A percentile compares a stretch with the other conserved stretches of the same genome.
phyloP scores from a whole-genome alignment of 2,888 invertebrate genomes.

The Protodeltote pygarga region DNA sequence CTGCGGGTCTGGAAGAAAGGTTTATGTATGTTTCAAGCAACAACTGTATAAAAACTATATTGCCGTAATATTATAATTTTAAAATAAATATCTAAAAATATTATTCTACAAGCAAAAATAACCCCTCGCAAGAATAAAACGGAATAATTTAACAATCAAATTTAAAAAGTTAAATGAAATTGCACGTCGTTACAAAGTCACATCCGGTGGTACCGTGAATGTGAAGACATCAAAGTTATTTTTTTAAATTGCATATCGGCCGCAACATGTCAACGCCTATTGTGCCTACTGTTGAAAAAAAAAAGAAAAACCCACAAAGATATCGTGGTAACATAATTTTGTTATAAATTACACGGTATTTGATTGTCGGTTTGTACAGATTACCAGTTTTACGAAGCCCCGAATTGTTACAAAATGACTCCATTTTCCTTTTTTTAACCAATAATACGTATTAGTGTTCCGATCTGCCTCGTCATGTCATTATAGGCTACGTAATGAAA shows the following conservation, averaged over 20 bases:
- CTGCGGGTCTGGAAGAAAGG: conserved; percentile 48
- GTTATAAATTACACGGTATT: conserved; percentile 78
- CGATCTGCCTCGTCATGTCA: conserved; percentile 73
- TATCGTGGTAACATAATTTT: conserved; percentile 81
- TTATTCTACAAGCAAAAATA: conserved; percentile 19
- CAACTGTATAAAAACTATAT: neutral
- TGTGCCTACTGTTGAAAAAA: conserved; percentile 67
- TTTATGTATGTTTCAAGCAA: neutral
- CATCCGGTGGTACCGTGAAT: conserved; percentile 68
- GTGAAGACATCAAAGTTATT: conserved; percentile 70
- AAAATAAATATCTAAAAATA: conserved; percentile 15
- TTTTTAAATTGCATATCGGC: conserved; percentile 74
- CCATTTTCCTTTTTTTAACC: conserved; percentile 76
- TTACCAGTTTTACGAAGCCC: conserved; percentile 76
- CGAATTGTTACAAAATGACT: conserved; percentile 82
- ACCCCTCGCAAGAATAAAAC: conserved; percentile 28
- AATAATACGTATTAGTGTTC: conserved; percentile 79
- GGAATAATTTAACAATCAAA: conserved; percentile 46
- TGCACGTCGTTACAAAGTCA: conserved; percentile 67
- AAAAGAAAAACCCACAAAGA: conserved; percentile 68
- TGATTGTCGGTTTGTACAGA: conserved; percentile 82
- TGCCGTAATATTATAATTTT: neutral
- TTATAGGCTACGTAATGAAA: conserved; percentile 74
- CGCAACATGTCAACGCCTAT: conserved; percentile 84
- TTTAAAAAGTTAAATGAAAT: conserved; percentile 72